phyloP scores from a whole-genome alignment of 2,113 vertebrate genomes.

The Eurystomus gularis region DNA sequence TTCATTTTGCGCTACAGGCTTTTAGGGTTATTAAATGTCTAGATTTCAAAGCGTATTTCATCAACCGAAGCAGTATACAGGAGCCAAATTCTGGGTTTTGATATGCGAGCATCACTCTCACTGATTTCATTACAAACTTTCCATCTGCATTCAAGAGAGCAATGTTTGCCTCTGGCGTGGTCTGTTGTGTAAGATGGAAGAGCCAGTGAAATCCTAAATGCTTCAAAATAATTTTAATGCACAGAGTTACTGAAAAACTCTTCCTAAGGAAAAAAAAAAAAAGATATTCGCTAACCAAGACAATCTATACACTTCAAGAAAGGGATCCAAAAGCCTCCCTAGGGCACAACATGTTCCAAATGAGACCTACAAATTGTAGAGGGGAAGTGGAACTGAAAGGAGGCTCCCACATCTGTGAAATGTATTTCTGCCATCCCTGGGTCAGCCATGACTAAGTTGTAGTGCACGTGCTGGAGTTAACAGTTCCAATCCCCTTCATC shows the following conservation, averaged over 20 bases:
- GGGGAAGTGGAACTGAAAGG: neutral
- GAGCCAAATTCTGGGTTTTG: neutral
- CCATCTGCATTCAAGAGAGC: neutral
- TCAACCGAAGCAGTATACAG: neutral
- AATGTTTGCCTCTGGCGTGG: neutral
- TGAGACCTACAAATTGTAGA: neutral
- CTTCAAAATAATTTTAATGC: neutral
- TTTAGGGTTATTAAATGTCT: conserved; percentile 62
- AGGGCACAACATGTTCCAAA: neutral
- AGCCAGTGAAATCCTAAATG: neutral
- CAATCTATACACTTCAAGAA: neutral
- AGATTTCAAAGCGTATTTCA: conserved; percentile 22
- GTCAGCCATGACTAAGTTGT: neutral
- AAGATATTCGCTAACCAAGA: neutral
- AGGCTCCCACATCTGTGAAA: neutral
- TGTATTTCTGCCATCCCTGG: neutral
- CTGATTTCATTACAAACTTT: conserved; percentile 12
- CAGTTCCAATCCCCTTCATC: neutral
- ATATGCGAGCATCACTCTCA: neutral
- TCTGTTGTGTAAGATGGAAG: neutral
- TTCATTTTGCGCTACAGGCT: conserved; percentile 42
- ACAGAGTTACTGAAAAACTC: neutral
- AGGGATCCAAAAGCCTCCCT: neutral
- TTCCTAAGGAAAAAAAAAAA: neutral
- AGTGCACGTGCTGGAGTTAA: neutral